Evolutionary conservation across 2,888 invertebrate genomes (phyloP), one percentile per base, ranked within the genome.

Genomic region (Falcaria lacertinaria): DNA sequence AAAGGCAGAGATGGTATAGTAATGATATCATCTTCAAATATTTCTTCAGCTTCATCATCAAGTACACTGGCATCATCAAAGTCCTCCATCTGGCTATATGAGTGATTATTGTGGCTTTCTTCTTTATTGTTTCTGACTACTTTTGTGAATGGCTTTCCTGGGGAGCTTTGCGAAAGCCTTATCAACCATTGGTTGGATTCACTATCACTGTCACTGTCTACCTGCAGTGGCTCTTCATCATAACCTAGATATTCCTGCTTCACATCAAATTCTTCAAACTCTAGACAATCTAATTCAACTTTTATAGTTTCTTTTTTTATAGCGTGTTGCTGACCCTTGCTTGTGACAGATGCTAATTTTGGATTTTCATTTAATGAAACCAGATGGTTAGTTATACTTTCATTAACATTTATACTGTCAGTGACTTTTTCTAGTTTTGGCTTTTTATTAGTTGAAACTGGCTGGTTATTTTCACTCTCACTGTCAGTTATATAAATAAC

Each of bases 101-200:
- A 87, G 43, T 68, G 74, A 42, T 84, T 78, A 54, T 75, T 76
- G 39, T 57, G 66, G 32, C 60, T 57, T 5, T 44, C 39, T 33
- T 74, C 66, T 39, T 39, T 22, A 47, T 60, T 63, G 25, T 59
- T 54, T 45, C 57, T 60, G 15, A 54, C 15, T 17, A 64, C 45
- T 57, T 74, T 74, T 33, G 58, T 61, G 42, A 82, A 78, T 25
- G 81, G 76, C 56, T 86, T 86, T 2, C 76, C 75, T 15, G 85
- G 81, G 48, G 88, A 81, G 51, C 72, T 84, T 64, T 91, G 91
- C 1, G 92, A 85, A 33, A 92, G 86, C 36, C 91, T 87, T 36
- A 80, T 61, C 14, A 83, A 79, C 79, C 91, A 90, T 42, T 90
- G 74, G 41, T 89, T 87, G 41, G 88, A 84, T 55, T 90, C 90